Evolutionary conservation across 2,797 vertebrate species (phyloP).

Genomic region (Chelon auratus): DNA sequence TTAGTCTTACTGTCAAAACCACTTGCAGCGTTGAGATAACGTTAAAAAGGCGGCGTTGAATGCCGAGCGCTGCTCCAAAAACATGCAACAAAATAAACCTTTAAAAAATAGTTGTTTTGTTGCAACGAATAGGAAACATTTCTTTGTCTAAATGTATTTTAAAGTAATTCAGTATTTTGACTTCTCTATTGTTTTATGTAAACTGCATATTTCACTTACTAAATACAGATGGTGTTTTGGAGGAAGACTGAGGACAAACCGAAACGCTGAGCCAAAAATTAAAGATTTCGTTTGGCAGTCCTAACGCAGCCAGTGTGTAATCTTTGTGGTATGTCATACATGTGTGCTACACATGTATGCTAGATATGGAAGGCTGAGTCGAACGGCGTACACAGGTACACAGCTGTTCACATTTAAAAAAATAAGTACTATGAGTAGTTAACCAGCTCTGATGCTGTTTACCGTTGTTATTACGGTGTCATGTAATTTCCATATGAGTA

Average conservation of each 20-base stretch:
- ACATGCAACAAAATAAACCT: too few species aligned
- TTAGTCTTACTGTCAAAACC: constrained; percentile 60
- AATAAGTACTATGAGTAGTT: too few species aligned
- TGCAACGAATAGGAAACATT: neutral
- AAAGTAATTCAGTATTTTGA: constrained; percentile 13
- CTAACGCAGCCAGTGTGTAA: neutral
- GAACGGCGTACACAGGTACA: neutral
- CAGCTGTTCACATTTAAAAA: neutral
- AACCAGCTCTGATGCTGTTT: too few species aligned
- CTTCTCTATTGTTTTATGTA: neutral
- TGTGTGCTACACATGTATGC: neutral
- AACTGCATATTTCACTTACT: constrained; percentile 1
- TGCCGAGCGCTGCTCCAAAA: constrained; percentile 27
- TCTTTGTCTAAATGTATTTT: neutral
- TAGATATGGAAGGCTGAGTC: neutral
- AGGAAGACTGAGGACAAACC: neutral
- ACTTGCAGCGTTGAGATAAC: constrained; percentile 25
- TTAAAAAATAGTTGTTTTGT: neutral
- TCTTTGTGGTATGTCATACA: neutral
- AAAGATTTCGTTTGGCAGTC: neutral
- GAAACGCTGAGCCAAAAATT: neutral
- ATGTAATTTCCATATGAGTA: too few species aligned
- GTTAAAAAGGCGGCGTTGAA: constrained; percentile 22
- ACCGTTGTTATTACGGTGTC: too few species aligned
- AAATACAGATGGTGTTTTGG: neutral